Conservation (phyloP, 2,888 invertebrate genomes). For the Harpalus rufipes region DNA sequence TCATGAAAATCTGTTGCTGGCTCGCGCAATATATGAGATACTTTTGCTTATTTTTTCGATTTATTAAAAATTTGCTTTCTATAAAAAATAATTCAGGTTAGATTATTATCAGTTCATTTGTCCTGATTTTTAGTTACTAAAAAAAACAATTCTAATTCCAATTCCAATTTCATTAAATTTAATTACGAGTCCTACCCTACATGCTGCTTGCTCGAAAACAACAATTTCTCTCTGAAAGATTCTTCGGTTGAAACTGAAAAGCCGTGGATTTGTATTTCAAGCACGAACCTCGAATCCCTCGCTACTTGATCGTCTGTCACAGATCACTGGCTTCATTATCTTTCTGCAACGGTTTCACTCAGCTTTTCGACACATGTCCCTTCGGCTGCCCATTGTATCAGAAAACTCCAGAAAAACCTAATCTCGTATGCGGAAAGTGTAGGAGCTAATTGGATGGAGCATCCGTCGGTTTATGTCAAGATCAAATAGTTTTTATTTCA, state of each 20-base stretch:
- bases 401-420: not conserved
- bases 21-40: too few relatives aligned
- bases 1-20: too few relatives aligned
- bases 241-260: not conserved
- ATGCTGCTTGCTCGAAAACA: too few relatives aligned
- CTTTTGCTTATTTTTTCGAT: too few relatives aligned
- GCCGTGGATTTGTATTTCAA: conserved; percentile 66
- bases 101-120: too few relatives aligned
- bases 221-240: not conserved
- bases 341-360: not conserved
- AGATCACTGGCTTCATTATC: conserved; percentile 26
- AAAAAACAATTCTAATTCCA: too few relatives aligned
- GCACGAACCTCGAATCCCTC: conserved; percentile 67
- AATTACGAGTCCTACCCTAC: too few relatives aligned
- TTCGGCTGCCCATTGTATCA: not conserved
- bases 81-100: too few relatives aligned
- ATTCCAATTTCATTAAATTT: too few relatives aligned
- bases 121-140: too few relatives aligned
- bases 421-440: not conserved
- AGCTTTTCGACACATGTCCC: not conserved
- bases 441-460: not conserved
- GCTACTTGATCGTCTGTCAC: conserved; percentile 28
- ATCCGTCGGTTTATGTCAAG: not conserved
- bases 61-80: too few relatives aligned
- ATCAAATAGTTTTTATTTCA: not conserved